These are phyloP conservation scores for Cinclus cinclus DNA, from an alignment of 2,113 vertebrate genomes.

Conservation along the genomic window DNA sequence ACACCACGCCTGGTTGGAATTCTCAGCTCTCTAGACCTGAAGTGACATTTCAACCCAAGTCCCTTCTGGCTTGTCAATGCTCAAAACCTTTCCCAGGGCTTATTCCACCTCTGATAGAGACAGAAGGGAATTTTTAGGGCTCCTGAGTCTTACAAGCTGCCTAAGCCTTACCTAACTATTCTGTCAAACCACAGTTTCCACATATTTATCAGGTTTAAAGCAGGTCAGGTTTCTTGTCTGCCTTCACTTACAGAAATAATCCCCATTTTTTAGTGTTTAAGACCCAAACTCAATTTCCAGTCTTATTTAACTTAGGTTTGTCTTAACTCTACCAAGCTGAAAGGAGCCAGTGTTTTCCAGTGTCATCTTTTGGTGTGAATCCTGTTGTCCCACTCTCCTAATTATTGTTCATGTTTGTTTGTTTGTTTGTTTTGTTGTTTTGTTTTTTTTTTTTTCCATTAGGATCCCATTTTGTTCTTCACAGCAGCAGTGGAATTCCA, in stretches of 20 bases:
- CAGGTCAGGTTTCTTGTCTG: background rate
- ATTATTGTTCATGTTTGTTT: background rate
- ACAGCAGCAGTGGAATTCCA: background rate
- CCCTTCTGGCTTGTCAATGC: background rate
- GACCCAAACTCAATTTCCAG: background rate
- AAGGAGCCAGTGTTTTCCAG: background rate
- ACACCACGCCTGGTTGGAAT: background rate
- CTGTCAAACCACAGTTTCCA: background rate
- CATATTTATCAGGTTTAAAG: background rate
- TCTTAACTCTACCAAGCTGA: background rate
- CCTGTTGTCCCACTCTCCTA: background rate
- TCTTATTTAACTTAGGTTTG: background rate
- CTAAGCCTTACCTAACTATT: background rate
- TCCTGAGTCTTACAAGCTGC: background rate
- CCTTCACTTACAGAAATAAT: background rate
- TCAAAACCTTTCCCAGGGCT: background rate
- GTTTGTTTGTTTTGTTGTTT: no score
- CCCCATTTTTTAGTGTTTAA: accelerated
- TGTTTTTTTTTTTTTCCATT: no score
- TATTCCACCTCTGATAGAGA: background rate
- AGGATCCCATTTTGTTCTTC: background rate
- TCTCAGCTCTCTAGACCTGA: background rate
- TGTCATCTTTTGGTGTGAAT: background rate
- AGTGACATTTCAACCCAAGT: background rate
- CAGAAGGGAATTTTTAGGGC: background rate